phyloP scores from a whole-genome alignment of 2,888 invertebrate genomes.

The Cephonodes hylas region DNA sequence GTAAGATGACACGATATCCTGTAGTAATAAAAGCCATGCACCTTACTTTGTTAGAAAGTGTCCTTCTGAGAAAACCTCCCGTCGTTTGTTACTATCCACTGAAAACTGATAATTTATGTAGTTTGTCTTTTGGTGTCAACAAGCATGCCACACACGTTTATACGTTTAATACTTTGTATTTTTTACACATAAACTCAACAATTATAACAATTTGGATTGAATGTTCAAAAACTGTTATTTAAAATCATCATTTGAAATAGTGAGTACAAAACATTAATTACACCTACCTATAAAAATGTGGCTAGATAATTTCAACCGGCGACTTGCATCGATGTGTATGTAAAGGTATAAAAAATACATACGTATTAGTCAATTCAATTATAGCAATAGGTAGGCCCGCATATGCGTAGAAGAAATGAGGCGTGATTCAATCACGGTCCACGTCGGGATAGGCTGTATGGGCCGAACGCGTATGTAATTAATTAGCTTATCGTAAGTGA shows the following conservation, averaged over 20 bases:
- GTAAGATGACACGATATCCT: slow-evolving; percentile 47
- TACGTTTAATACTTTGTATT: slow-evolving; percentile 14
- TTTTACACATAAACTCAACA: neutral
- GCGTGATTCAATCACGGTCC: slow-evolving; percentile 42
- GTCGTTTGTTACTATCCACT: slow-evolving; percentile 48
- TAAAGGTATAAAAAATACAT: too few species aligned
- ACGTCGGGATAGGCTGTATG: slow-evolving; percentile 40
- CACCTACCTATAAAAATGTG: too few species aligned
- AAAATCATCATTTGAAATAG: too few species aligned
- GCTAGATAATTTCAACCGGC: too few species aligned
- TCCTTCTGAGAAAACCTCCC: slow-evolving; percentile 63
- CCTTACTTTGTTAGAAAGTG: slow-evolving; percentile 42
- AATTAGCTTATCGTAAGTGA: slow-evolving; percentile 77
- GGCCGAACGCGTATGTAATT: slow-evolving; percentile 65
- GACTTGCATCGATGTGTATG: too few species aligned
- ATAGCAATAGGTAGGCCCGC: slow-evolving; percentile 13
- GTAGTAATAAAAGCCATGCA: slow-evolving; percentile 51
- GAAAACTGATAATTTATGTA: slow-evolving; percentile 34
- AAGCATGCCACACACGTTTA: slow-evolving; percentile 50
- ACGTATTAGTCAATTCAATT: slow-evolving; percentile 24
- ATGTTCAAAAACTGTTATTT: too few species aligned
- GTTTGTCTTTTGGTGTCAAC: slow-evolving; percentile 20
- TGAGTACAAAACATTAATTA: too few species aligned
- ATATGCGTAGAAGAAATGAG: slow-evolving; percentile 23
- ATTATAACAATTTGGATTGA: too few species aligned